Base-by-base conservation (phyloP, 2,113 vertebrate species). In the Hystrix cristata region DNA sequence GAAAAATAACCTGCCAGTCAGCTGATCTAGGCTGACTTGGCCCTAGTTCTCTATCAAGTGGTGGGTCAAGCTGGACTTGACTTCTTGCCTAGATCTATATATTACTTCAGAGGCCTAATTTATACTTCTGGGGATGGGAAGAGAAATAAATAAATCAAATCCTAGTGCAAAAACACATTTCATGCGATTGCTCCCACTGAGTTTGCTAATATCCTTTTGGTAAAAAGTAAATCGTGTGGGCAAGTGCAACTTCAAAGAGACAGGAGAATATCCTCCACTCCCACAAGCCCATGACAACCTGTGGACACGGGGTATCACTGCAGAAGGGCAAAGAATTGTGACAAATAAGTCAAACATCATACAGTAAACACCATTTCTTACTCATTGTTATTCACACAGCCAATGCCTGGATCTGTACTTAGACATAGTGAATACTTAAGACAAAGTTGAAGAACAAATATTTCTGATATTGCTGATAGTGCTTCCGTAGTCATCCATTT, bases 131-230 rank as follows among this genome's bases (percentile, higher is more conserved):
- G 1, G 38, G 21, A 29, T 38, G 5, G n/a, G 38, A 88, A 29
- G 18, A 38, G 38, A 64, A 93, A 80, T 57, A 85, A 94, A 65
- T 79, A 74, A 91, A 59, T 31, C 9, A 94, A 96, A 23, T 2
- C 13, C 31, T 72, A 72, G 13, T 64, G 14, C 6, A n/a, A 48
- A 80, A 85, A 27, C 23, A 84, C 53, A 69, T 76, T 92, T 69
- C 38, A 31, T 81, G 13, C 13, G 76, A 64, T 27, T 69, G 43
- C 23, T 96, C 90, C 60, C 11, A 31, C 46, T 8, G 83, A 9
- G 34, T n/a, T 62, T 65, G 14, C 53, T 83, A 53, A 25, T 53
- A 67, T 67, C 5, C 27, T 67, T 90, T 92, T 43, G n/a, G n/a
- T 46, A 76, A 88, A 88, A 95, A 84, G 0, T 16, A 87, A 87